Conservation (phyloP, 2,888 invertebrate species). For the Caenorhabditis sulstoni region DNA sequence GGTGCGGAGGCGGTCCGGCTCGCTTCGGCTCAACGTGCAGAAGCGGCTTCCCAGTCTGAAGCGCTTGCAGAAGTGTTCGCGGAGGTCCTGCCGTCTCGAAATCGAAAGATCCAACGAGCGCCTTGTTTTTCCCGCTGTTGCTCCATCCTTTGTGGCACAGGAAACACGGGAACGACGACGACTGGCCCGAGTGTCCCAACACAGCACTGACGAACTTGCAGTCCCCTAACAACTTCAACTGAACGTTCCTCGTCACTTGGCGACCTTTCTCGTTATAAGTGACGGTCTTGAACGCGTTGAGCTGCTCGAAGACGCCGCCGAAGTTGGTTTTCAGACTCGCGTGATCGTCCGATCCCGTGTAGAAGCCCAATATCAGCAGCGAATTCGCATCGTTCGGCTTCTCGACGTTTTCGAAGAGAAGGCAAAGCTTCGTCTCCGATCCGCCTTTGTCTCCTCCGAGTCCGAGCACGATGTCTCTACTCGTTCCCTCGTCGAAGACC, state of each 20-base stretch:
- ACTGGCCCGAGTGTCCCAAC: neutral
- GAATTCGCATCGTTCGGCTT: neutral
- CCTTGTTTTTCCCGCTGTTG: neutral
- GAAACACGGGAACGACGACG: conserved; percentile 3
- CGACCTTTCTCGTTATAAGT: neutral
- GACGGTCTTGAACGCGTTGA: neutral
- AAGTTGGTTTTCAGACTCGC: neutral
- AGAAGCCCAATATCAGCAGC: neutral
- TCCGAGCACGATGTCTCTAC: neutral
- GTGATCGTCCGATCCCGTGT: neutral
- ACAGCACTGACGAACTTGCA: conserved; percentile 7
- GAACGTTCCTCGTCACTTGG: neutral
- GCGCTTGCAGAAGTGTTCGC: neutral
- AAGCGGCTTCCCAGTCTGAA: neutral
- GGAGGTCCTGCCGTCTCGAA: neutral
- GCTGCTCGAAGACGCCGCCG: neutral
- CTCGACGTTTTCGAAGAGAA: neutral
- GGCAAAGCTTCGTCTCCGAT: neutral
- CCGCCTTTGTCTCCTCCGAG: conserved; percentile 12
- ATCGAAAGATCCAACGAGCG: neutral
- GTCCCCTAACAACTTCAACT: neutral
- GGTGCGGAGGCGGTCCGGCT: neutral
- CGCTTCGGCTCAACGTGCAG: neutral
- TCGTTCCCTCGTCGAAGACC: neutral
- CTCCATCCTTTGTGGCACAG: neutral